Percentiles rank a stretch among this genome's conserved stretches.
Conservation (phyloP, 1,140 invertebrate genomes). For the Dolichoris vasculosae region DNA sequence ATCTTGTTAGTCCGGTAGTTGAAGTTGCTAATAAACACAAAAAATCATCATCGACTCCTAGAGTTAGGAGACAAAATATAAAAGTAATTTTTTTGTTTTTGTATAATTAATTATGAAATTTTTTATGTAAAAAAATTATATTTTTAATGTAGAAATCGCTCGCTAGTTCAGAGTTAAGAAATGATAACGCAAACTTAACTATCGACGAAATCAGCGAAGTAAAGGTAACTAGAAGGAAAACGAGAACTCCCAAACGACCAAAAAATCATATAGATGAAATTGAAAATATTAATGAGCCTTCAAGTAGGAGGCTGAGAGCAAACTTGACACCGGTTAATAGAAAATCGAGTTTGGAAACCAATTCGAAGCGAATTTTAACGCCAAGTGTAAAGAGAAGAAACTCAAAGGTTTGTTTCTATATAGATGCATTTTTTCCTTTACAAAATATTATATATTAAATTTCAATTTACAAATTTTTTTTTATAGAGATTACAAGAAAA, state of each 20-base stretch:
- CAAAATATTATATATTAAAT: background rate
- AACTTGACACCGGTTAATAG: background rate
- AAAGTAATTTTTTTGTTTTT: conserved; percentile 7
- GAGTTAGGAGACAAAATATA: background rate
- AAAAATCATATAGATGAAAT: background rate
- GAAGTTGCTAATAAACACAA: conserved; percentile 10
- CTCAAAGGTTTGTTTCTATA: background rate
- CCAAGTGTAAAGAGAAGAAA: background rate
- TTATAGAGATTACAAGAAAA: conserved; percentile 24
- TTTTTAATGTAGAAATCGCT: conserved; percentile 9
- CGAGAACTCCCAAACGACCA: background rate
- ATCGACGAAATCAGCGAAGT: background rate
- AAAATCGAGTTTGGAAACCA: background rate
- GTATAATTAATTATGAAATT: conserved; percentile 1
- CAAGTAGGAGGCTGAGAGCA: background rate
- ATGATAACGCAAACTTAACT: conserved; percentile 17
- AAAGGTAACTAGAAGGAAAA: conserved; percentile 11
- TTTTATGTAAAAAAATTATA: background rate
- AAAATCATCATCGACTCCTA: conserved; percentile 10
- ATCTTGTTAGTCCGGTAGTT: background rate
- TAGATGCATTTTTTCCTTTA: background rate
- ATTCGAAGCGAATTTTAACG: background rate
- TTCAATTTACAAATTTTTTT: background rate
- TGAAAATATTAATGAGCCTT: background rate
- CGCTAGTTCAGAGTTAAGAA: background rate